A percentile compares a stretch with the other conserved stretches of the same genome.
phyloP scores from a whole-genome alignment of 2,888 invertebrate species.

The Tryphoninae sp. region DNA sequence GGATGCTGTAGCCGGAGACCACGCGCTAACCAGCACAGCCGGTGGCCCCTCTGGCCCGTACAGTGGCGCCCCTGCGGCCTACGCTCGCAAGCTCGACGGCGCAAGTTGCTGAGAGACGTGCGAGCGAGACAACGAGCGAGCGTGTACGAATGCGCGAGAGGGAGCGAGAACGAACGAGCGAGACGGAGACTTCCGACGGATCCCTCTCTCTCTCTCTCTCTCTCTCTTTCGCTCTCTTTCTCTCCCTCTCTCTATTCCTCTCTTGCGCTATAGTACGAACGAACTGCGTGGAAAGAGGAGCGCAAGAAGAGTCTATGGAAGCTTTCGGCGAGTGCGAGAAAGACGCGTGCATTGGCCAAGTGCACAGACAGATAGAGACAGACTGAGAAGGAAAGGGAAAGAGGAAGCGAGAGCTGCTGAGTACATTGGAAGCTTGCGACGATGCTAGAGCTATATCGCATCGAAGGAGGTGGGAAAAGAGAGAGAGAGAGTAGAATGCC shows the following conservation, averaged over 20 bases:
- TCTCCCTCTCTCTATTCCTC: neutral
- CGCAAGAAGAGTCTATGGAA: constrained; percentile 37
- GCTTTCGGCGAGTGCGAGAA: constrained; percentile 37
- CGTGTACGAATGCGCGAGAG: constrained; percentile 39
- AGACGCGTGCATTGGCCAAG: constrained; percentile 31
- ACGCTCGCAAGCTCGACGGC: constrained; percentile 72
- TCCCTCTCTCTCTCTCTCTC: constrained; percentile 12
- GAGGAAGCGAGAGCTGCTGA: constrained; percentile 22
- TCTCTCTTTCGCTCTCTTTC: neutral
- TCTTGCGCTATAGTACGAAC: constrained; percentile 7
- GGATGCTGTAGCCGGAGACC: constrained; percentile 79
- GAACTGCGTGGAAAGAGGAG: constrained; percentile 34
- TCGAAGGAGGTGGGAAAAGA: constrained; percentile 51
- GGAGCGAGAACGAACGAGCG: constrained; percentile 42
- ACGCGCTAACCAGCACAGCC: constrained; percentile 72
- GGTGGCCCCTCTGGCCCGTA: constrained; percentile 77
- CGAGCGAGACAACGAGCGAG: constrained; percentile 27
- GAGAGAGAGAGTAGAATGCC: constrained; percentile 48
- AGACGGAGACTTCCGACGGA: constrained; percentile 8
- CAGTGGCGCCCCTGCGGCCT: constrained; percentile 78
- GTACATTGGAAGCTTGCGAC: constrained; percentile 62
- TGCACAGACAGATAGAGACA: neutral
- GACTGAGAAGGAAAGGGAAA: constrained; percentile 45
- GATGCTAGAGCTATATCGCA: constrained; percentile 40
- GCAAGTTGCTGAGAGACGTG: constrained; percentile 66